These are phyloP conservation scores for Augochlorella aurata DNA, from an alignment of 2,888 invertebrate genomes.

Conservation along the genomic window DNA sequence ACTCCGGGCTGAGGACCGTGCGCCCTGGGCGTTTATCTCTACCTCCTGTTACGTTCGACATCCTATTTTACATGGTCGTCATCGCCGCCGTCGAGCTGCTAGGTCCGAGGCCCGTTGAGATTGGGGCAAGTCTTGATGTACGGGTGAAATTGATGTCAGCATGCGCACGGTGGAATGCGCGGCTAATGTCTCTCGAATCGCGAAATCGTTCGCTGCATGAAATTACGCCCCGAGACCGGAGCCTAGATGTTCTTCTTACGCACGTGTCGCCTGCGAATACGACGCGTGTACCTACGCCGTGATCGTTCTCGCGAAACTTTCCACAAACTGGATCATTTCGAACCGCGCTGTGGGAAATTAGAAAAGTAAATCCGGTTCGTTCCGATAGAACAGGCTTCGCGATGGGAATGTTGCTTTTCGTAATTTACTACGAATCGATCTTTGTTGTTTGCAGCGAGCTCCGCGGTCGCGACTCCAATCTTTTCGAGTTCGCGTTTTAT, in stretches of 20 bases:
- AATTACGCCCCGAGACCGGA: slow-evolving; percentile 14
- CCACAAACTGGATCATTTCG: background rate
- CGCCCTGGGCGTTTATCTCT: slow-evolving; percentile 50
- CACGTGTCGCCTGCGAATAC: slow-evolving; percentile 2
- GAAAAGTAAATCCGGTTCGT: background rate
- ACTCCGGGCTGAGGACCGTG: slow-evolving; percentile 80
- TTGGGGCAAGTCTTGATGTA: slow-evolving; percentile 65
- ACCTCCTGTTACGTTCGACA: slow-evolving; percentile 60
- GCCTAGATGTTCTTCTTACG: slow-evolving; percentile 1
- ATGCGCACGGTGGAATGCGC: slow-evolving; percentile 36
- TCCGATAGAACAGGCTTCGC: background rate
- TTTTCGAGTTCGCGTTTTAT: background rate
- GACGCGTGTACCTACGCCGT: background rate
- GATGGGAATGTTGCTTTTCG: background rate
- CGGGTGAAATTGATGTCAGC: slow-evolving; percentile 48
- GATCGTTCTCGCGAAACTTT: background rate
- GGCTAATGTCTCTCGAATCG: slow-evolving; percentile 15
- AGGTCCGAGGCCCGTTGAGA: slow-evolving; percentile 75
- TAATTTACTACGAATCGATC: background rate
- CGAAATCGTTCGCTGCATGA: background rate
- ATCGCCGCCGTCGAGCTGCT: slow-evolving; percentile 42
- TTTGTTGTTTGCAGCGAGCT: background rate
- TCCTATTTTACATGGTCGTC: slow-evolving; percentile 44
- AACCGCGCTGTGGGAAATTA: background rate
- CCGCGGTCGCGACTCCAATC: background rate